Evolutionary conservation across 2,888 invertebrate genomes (phyloP).

Genomic region (Cacoxenus indagator): DNA sequence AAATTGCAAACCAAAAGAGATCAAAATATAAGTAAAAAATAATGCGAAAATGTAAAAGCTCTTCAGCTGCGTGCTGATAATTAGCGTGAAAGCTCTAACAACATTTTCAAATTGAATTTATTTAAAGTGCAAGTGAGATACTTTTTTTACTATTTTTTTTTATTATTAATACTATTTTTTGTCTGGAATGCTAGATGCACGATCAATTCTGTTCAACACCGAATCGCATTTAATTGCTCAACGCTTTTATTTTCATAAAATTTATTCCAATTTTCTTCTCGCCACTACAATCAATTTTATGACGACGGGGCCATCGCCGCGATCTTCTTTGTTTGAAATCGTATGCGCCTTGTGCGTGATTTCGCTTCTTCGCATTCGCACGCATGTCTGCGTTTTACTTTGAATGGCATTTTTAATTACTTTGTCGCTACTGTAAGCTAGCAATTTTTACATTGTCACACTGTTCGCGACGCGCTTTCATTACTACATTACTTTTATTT

Average conservation of each 20-base stretch:
- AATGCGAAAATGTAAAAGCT: constrained; percentile 18
- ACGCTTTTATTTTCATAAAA: neutral
- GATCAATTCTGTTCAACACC: too few relatives aligned
- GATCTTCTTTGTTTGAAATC: neutral
- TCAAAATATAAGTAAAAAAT: neutral
- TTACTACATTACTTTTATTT: neutral
- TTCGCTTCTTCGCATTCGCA: too few relatives aligned
- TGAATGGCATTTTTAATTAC: neutral
- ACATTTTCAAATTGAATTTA: neutral
- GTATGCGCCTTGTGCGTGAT: too few relatives aligned
- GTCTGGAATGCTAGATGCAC: too few relatives aligned
- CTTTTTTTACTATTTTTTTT: neutral
- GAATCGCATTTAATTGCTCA: neutral
- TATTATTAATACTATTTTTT: neutral
- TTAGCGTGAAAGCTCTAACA: constrained; percentile 11
- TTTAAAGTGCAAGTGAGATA: constrained; percentile 4
- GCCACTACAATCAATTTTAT: neutral
- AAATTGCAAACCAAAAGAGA: neutral
- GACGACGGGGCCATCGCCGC: neutral
- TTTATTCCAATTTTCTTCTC: neutral
- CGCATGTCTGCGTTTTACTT: neutral
- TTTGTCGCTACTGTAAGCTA: neutral
- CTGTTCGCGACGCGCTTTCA: neutral
- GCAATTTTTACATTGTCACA: too few relatives aligned
- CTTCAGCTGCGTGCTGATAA: constrained; percentile 18